These are phyloP conservation scores for Sorex fumeus DNA, from an alignment of 2,113 vertebrate genomes.

Conservation along the genomic window DNA sequence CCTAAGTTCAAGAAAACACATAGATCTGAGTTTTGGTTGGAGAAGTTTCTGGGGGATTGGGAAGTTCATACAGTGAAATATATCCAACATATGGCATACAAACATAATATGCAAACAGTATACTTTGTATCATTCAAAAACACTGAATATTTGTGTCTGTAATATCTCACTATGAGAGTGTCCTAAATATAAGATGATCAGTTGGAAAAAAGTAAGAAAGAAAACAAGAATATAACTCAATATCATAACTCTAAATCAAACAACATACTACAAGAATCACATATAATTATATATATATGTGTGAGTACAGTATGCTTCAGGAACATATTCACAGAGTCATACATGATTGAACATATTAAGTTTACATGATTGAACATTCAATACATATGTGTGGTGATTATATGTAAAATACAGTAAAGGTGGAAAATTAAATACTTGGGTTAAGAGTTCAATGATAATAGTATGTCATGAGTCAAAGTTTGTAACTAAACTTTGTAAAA, in stretches of 20 bases:
- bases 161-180: neutral
- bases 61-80: neutral
- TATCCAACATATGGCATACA: neutral
- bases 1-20: neutral
- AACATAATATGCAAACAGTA: neutral
- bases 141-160: neutral
- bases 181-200: neutral
- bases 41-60: neutral
- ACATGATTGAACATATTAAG: slow-evolving; percentile 1
- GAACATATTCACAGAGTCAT: neutral
- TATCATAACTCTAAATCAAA: neutral
- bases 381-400: neutral
- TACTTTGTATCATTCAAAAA: neutral
- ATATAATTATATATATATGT: no score
- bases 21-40: neutral
- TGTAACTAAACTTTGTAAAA: neutral
- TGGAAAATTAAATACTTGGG: neutral
- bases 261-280: neutral
- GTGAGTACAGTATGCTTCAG: neutral
- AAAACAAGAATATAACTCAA: slow-evolving; percentile 16
- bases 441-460: neutral
- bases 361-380: no score
- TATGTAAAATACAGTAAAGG: neutral
- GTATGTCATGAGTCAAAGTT: neutral
- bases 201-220: neutral